Percentiles rank a stretch among this genome's conserved stretches.
These are phyloP conservation scores for Rotaria sp. DNA, from an alignment of 2,888 invertebrate species.

Conservation along the genomic window DNA sequence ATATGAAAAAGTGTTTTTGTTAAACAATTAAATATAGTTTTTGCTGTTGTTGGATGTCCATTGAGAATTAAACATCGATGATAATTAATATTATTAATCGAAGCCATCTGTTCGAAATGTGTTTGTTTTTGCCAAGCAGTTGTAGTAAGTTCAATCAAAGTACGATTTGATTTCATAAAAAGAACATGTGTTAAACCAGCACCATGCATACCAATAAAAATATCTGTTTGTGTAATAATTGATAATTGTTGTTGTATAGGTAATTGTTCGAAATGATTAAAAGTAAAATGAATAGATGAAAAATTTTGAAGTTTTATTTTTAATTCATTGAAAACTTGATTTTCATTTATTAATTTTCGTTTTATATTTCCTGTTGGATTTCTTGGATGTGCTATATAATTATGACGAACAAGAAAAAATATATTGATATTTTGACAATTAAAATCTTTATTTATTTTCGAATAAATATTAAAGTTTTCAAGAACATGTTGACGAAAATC, in stretches of 20 bases:
- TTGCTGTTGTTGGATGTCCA: neutral
- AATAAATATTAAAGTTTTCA: neutral
- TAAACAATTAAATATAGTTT: neutral
- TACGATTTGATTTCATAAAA: slow-evolving; percentile 47
- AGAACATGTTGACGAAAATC: neutral
- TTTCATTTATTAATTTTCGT: slow-evolving; percentile 52
- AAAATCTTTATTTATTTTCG: slow-evolving; percentile 1
- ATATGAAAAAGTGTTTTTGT: neutral
- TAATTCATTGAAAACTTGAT: slow-evolving; percentile 46
- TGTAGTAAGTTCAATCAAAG: slow-evolving; percentile 50
- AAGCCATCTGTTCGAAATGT: neutral
- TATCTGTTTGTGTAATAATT: slow-evolving; percentile 47
- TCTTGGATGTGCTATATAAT: slow-evolving; percentile 53
- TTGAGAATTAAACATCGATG: neutral
- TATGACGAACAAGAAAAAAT: slow-evolving; percentile 50
- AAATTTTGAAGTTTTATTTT: slow-evolving; percentile 41
- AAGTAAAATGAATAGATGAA: slow-evolving; percentile 44
- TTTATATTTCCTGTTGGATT: slow-evolving; percentile 49
- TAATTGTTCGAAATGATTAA: slow-evolving; percentile 48
- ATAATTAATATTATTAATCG: neutral
- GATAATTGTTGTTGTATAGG: slow-evolving; percentile 48
- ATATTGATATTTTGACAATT: slow-evolving; percentile 47
- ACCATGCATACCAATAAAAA: slow-evolving; percentile 54
- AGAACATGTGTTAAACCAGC: slow-evolving; percentile 51
- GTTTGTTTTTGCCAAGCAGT: slow-evolving; percentile 45